phyloP scores from a whole-genome alignment of 2,113 vertebrate genomes.

The Pyxicephalus adspersus region DNA sequence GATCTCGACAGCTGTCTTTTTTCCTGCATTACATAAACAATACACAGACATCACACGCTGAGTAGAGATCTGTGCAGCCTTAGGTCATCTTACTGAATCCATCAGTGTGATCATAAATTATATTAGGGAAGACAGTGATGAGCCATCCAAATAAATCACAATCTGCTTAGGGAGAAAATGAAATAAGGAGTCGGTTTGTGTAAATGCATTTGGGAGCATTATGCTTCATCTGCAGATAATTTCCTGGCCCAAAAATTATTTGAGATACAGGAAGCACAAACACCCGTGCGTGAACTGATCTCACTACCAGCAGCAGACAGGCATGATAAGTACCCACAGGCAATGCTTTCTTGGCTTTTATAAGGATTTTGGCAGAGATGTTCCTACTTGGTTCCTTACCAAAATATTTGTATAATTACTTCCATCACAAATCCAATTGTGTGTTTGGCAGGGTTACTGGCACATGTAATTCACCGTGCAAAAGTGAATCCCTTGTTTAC shows the following conservation, averaged over 20 bases:
- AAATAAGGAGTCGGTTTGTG: neutral
- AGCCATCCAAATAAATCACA: neutral
- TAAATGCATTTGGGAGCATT: neutral
- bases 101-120: neutral
- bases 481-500: too few relatives aligned
- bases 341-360: neutral
- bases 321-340: neutral
- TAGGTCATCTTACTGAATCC: neutral
- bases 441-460: too few relatives aligned
- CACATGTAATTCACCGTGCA: too few relatives aligned
- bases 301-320: neutral
- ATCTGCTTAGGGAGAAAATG: neutral
- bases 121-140: neutral
- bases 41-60: neutral
- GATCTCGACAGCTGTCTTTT: conserved; percentile 5
- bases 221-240: conserved; percentile 11
- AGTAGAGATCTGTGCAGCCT: neutral
- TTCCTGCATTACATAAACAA: conserved; percentile 22
- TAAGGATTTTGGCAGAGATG: too few relatives aligned
- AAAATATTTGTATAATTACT: too few relatives aligned
- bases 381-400: too few relatives aligned
- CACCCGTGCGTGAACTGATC: neutral
- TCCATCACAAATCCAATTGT: too few relatives aligned
- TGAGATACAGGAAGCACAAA: neutral
- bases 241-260: neutral